Evolutionary conservation across 2,888 invertebrate genomes (phyloP).

Genomic region (Phyto melanocephala): DNA sequence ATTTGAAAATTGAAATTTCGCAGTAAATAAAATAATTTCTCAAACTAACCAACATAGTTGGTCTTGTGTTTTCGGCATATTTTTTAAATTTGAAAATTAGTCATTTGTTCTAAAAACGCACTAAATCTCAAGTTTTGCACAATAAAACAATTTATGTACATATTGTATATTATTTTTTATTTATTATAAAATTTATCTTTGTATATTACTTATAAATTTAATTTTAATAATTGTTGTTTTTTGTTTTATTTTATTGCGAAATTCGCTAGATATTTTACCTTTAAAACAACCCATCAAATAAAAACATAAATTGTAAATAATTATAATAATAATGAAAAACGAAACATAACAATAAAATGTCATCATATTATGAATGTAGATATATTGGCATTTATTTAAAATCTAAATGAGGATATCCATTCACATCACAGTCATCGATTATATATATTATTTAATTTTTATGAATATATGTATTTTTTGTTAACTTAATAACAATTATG

Average conservation of each 20-base stretch:
- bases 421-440: constrained; percentile 64
- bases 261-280: constrained; percentile 18
- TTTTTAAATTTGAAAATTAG: too few species aligned
- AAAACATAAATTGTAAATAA: not conserved
- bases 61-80: too few species aligned
- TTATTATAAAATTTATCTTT: constrained; percentile 58
- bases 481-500: constrained; percentile 40
- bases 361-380: constrained; percentile 46
- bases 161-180: constrained; percentile 48
- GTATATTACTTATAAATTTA: constrained; percentile 37
- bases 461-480: too few species aligned
- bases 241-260: constrained; percentile 9
- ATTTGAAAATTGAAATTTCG: too few species aligned
- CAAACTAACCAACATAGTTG: too few species aligned
- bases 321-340: not conserved
- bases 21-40: too few species aligned
- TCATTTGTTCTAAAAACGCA: too few species aligned
- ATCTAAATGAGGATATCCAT: constrained; percentile 65
- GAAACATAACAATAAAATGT: not conserved
- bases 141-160: constrained; percentile 23
- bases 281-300: constrained; percentile 18
- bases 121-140: too few species aligned
- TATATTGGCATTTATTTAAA: constrained; percentile 63
- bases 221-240: constrained; percentile 29
- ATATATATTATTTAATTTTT: constrained; percentile 35